These are phyloP conservation scores for Perodicticus potto DNA, from an alignment of 2,797 vertebrate genomes.

Conservation along the genomic window DNA sequence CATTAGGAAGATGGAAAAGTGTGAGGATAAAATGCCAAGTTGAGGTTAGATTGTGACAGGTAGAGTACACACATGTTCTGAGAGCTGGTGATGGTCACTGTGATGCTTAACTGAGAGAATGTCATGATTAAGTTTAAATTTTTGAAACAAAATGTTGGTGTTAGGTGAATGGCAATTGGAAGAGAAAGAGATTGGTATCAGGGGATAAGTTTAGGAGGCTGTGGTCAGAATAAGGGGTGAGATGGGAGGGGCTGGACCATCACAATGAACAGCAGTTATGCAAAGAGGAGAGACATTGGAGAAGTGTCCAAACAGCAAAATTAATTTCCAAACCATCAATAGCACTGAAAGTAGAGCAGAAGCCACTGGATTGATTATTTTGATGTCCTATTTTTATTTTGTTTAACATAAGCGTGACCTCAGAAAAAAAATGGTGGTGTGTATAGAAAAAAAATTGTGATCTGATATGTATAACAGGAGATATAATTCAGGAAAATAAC, in stretches of 20 bases:
- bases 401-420: neutral
- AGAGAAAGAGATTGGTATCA: neutral
- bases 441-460: neutral
- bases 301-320: neutral
- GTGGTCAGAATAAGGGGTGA: neutral
- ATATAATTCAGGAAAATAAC: neutral
- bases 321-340: neutral
- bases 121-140: neutral
- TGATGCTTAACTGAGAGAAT: neutral
- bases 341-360: constrained; percentile 9
- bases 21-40: neutral
- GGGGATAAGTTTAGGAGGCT: neutral
- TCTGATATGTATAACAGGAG: neutral
- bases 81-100: neutral
- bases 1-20: neutral
- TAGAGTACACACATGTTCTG: neutral
- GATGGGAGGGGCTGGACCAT: neutral
- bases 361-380: constrained; percentile 21
- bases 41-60: neutral
- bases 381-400: constrained; percentile 15
- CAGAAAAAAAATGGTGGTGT: neutral
- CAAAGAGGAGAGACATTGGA: neutral
- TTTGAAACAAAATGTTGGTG: constrained; percentile 5
- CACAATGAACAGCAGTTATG: neutral
- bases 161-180: neutral